These are phyloP conservation scores for Rhagophthalmus giganteus DNA, from an alignment of 2,888 invertebrate species.

Conservation along the genomic window DNA sequence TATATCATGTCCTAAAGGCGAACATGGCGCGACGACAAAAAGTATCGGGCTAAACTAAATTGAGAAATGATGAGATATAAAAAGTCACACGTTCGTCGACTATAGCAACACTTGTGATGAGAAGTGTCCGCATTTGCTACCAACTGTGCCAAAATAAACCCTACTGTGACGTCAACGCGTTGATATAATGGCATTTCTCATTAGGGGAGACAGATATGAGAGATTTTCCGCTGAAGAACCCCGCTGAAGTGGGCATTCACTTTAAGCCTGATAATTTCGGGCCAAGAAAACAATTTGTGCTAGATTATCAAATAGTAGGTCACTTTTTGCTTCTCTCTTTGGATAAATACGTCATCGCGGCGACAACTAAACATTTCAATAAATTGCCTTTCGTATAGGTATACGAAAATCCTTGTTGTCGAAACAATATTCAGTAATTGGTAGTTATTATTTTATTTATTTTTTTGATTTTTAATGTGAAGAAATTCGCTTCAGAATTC, in stretches of 20 bases:
- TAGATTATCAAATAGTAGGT: constrained; percentile 1
- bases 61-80: constrained; percentile 40
- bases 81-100: constrained; percentile 37
- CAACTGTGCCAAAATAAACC: constrained; percentile 41
- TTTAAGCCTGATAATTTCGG: constrained; percentile 16
- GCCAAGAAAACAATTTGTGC: constrained; percentile 17
- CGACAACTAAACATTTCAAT: not conserved
- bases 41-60: constrained; percentile 18
- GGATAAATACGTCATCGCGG: not conserved
- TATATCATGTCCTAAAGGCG: not conserved
- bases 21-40: constrained; percentile 5
- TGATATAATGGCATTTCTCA: constrained; percentile 39
- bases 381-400: not conserved
- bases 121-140: constrained; percentile 38
- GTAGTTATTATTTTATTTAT: no score
- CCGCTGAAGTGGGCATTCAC: constrained; percentile 23
- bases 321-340: not conserved
- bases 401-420: not conserved
- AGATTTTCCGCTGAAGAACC: constrained; percentile 24
- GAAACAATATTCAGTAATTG: not conserved
- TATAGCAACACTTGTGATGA: constrained; percentile 39
- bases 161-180: constrained; percentile 33
- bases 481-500: no score
- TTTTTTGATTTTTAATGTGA: no score
- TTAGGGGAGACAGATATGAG: constrained; percentile 35